Conservation (phyloP, 37 sponge, comb jelly and placozoan genomes). For the Dysidea cf. avara region DNA sequence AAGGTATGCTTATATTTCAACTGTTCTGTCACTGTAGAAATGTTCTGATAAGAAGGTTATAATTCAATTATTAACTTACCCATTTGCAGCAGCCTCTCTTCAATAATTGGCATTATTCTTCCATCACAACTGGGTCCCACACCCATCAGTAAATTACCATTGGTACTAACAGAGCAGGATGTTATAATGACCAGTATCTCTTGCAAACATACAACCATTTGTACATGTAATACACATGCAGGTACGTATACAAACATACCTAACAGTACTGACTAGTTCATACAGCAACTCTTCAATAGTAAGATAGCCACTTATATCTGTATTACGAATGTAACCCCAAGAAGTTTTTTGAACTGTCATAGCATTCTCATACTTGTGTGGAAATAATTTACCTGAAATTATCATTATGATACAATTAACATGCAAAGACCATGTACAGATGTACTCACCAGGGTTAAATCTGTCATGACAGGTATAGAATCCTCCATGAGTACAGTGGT, state of each 20-base stretch:
- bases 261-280: slow-evolving; percentile 67
- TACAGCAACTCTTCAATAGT: slow-evolving; percentile 36
- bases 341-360: too few relatives aligned
- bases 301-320: slow-evolving; percentile 52
- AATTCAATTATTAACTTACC: slow-evolving; percentile 54
- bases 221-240: too few relatives aligned
- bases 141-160: slow-evolving; percentile 69
- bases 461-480: slow-evolving; percentile 67
- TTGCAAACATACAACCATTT: too few relatives aligned
- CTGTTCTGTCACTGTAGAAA: too few relatives aligned
- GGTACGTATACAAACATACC: slow-evolving; percentile 17
- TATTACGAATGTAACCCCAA: too few relatives aligned
- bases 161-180: slow-evolving; percentile 30
- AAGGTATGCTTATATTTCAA: slow-evolving; percentile 28
- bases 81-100: slow-evolving; percentile 63
- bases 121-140: slow-evolving; percentile 81
- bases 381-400: slow-evolving; percentile 34
- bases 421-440: too few relatives aligned
- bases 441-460: slow-evolving; percentile 59
- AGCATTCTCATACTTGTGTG: slow-evolving; percentile 87
- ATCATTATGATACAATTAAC: too few relatives aligned
- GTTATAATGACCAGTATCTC: not conserved
- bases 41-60: too few relatives aligned
- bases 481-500: slow-evolving; percentile 65
- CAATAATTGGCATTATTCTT: slow-evolving; percentile 59